phyloP scores from a whole-genome alignment of 2,888 invertebrate species.

The Synergus itoensis region DNA sequence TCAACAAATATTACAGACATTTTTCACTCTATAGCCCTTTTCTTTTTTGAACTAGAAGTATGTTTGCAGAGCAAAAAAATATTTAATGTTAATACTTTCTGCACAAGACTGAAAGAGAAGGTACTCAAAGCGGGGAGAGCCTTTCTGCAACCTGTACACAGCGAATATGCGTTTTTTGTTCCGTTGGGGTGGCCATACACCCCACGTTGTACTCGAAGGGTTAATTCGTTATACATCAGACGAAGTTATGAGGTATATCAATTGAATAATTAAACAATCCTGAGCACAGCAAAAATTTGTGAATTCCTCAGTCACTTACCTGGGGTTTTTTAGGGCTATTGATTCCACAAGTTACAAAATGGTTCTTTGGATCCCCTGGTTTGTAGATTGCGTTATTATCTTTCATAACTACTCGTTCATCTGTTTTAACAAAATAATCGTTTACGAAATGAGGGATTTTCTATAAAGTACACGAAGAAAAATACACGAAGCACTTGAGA shows the following conservation, averaged over 20 bases:
- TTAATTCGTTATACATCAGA: neutral
- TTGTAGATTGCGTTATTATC: constrained; percentile 60
- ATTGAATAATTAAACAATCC: neutral
- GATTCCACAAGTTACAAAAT: neutral
- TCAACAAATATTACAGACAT: no score
- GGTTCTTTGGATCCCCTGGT: constrained; percentile 58
- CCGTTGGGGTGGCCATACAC: no score
- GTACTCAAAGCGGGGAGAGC: no score
- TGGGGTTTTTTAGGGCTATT: neutral
- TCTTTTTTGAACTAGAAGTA: no score
- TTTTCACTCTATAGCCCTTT: no score
- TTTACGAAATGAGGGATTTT: neutral
- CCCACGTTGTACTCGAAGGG: no score
- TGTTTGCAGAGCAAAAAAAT: no score
- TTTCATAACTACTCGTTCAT: constrained; percentile 64
- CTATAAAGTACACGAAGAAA: neutral
- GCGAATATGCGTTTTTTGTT: no score
- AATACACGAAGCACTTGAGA: no score
- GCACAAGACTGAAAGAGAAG: no score
- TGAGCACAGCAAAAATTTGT: neutral
- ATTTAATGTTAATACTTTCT: no score
- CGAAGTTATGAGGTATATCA: neutral
- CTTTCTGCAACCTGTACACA: no score
- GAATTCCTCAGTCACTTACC: constrained; percentile 6
- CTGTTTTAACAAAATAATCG: constrained; percentile 49